Base-by-base conservation (phyloP, 2,797 vertebrate species). In the Enteromius trimaculatus region DNA sequence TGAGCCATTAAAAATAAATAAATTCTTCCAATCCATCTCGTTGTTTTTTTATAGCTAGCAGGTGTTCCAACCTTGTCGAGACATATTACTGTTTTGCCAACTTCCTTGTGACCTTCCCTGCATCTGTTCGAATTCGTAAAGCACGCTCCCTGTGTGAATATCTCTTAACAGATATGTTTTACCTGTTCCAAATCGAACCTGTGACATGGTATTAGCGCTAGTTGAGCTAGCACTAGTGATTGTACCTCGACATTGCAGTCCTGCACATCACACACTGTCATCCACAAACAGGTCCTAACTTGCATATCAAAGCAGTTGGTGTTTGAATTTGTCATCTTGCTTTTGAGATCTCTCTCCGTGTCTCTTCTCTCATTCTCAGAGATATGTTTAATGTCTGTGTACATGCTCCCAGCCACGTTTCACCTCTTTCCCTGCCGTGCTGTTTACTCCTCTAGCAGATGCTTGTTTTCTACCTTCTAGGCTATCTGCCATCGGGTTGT, bases 401-500 rank as follows among this genome's bases (percentile, higher is more conserved):
- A 86, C 80, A 80, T 68, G 74, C 77, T 85, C 69, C 51, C 66
- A 87, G 86, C 84, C 69, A 71, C 70, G 80, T 85, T 68, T 85
- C 86, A 79, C 74, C 81, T 85, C 69, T 82, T 84, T 87, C 72
- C 86, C 84, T 49, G 76, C 87, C 86, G 34, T 83, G 58, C 90
- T 92, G 90, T 94, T 92, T 92, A 90, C 84, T 84, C 42, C 85
- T 86, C 79, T 79, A 77, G 53, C 84, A 86, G 88, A 87, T 72
- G 83, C 77, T 84, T 65, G 69, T 86, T 83, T 82, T 82, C 77
- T 81, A 81, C 81, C 85, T 85, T 81, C 29, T 44, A 80, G 85
- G 81, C 85, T 88, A 85, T 90, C 89, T 90, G 92, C 91, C 89
- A 90, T 88, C 72, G 91, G 91, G 87, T 84, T 86, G 86, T 72